These are phyloP conservation scores for Alosa sapidissima DNA, from an alignment of 2,797 vertebrate genomes.

Conservation along the genomic window DNA sequence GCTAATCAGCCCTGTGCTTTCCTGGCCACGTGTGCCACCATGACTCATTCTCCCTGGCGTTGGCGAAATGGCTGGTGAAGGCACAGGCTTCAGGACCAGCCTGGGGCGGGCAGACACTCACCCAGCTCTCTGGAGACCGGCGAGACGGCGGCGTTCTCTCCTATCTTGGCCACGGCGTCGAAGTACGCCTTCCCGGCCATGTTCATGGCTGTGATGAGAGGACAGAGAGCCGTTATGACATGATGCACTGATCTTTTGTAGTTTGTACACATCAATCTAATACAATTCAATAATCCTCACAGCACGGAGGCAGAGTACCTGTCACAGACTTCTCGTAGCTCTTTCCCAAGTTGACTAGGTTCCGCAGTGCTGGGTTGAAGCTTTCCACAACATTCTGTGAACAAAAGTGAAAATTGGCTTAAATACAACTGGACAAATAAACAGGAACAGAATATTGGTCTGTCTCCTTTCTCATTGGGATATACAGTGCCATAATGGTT, in stretches of 20 bases:
- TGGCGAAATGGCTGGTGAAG: conserved; percentile 9
- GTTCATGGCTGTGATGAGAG: conserved; percentile 85
- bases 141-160: conserved; percentile 86
- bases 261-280: neutral
- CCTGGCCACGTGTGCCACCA: conserved; percentile 21
- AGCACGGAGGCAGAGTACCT: conserved; percentile 74
- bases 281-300: neutral
- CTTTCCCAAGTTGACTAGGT: conserved; percentile 96
- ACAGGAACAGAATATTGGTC: neutral
- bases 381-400: conserved; percentile 97
- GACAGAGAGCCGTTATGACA: neutral
- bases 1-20: conserved; percentile 26
- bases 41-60: conserved; percentile 43
- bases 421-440: neutral
- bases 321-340: conserved; percentile 94
- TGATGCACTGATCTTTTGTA: neutral
- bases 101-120: conserved; percentile 68
- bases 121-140: conserved; percentile 93
- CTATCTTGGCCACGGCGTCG: conserved; percentile 92
- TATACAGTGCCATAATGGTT: neutral
- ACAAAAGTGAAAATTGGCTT: conserved; percentile 20
- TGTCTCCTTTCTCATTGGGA: neutral
- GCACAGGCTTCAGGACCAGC: neutral
- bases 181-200: conserved; percentile 90
- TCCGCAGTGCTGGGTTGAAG: conserved; percentile 93